phyloP scores from a whole-genome alignment of 2,113 vertebrate genomes.

The Nothoprocta perdicaria region DNA sequence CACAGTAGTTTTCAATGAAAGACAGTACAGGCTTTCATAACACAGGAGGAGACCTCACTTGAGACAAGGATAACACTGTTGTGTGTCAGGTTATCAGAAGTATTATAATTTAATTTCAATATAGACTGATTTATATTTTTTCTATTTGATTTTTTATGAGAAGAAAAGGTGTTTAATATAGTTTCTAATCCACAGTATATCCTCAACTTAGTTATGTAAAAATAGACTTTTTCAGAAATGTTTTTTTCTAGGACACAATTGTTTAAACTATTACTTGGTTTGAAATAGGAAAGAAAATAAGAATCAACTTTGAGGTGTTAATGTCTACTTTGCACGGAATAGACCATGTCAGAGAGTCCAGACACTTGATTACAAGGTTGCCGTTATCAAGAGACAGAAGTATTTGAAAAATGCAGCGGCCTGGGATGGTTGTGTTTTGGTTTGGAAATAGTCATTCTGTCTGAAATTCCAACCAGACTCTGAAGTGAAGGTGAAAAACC shows the following conservation, averaged over 20 bases:
- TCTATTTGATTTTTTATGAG: too few relatives aligned
- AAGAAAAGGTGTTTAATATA: background rate
- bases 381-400: constrained; percentile 13
- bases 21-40: background rate
- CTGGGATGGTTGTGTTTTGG: constrained; percentile 6
- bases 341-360: background rate
- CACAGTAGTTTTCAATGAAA: background rate
- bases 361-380: background rate
- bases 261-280: background rate
- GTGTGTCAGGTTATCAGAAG: background rate
- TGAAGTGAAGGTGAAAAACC: background rate
- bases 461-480: constrained; percentile 24
- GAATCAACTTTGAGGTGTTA: background rate
- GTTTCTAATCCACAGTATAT: background rate
- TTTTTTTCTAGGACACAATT: background rate
- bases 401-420: constrained; percentile 12
- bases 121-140: background rate
- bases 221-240: background rate
- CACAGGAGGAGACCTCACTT: background rate
- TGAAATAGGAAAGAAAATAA: background rate
- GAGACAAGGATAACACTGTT: background rate
- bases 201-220: background rate
- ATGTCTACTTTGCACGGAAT: background rate
- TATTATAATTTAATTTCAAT: background rate
- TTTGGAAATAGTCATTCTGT: constrained; percentile 18